Evolutionary conservation across 2,888 invertebrate species (phyloP).

Genomic region (Gonocerus acuteangulatus): DNA sequence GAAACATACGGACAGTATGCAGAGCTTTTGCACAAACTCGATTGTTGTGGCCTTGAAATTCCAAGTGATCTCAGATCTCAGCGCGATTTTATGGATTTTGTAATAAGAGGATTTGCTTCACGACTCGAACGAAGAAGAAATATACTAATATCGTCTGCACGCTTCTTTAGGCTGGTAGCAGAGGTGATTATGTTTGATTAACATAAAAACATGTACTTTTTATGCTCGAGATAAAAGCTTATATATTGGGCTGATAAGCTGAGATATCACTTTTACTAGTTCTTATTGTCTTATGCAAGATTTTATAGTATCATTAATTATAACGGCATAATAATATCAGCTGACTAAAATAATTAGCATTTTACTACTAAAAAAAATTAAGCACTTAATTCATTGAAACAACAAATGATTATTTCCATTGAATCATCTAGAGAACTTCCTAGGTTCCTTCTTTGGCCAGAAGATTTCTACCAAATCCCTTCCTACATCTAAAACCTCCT

Average conservation of each 20-base stretch:
- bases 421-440: no score
- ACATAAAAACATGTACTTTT: no score
- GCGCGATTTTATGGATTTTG: slow-evolving; percentile 73
- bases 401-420: no score
- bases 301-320: not conserved
- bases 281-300: not conserved
- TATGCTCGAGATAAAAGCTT: not conserved
- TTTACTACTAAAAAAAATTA: no score
- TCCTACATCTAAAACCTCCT: no score
- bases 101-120: slow-evolving; percentile 67
- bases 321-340: no score
- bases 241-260: not conserved
- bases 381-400: no score
- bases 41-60: slow-evolving; percentile 43
- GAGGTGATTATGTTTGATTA: slow-evolving; percentile 47
- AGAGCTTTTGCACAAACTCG: slow-evolving; percentile 64
- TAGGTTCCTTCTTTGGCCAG: no score
- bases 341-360: no score
- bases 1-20: slow-evolving; percentile 73
- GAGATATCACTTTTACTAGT: no score
- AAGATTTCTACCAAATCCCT: no score
- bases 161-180: slow-evolving; percentile 66
- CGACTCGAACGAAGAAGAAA: slow-evolving; percentile 65
- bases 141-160: slow-evolving; percentile 62
- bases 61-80: slow-evolving; percentile 61